Base-by-base conservation (phyloP, 2,113 vertebrate species). In the Choloepus hoffmanni region DNA sequence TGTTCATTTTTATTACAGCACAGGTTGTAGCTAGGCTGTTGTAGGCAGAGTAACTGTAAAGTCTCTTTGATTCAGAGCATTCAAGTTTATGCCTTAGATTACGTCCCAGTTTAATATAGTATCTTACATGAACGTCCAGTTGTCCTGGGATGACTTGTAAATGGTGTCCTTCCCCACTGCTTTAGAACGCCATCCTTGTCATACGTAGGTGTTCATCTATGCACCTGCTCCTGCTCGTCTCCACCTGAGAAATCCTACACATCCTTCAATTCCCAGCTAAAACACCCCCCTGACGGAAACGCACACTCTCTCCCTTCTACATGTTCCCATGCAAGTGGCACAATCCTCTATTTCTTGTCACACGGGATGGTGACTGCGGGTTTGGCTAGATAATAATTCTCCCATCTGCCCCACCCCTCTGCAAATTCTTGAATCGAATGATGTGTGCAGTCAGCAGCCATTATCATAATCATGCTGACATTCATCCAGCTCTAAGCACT, bases 401-500 rank as follows among this genome's bases (percentile, higher is more conserved):
- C 30, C 30, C 16, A 0, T 15, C 36, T n/a, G 3, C 33, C 36
- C 48, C 5, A 7, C 12, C n/a, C 67, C 23, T 74, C 33, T 58
- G 43, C 26, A 40, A 7, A 36, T 5, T 1, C 10, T 3, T 7
- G 48, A 7, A 13, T 3, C 60, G 10, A 40, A 4, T 1, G 9
- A 0, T 60, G 2, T 5, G 15, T 45, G 2, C 19, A 10, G 14
- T 15, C 14, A 55, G 58, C 0, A 2, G 62, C 30, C 30, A 15
- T 55, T 53, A 2, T 26, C 9, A 1, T 4, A 16, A 2, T 4
- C 2, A 0, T 0, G 63, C 43, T 68, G 72, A 26, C 7, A 0
- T 53, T 36, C 3, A 12, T 3, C 30, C 7, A 62, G 36, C 53
- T 7, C 15, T 3, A 0, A 7, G 18, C 3, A 0, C 24, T 3